Percentiles rank a stretch among this genome's conserved stretches.
Evolutionary conservation across 2,888 invertebrate genomes (phyloP).

Genomic region (Plagodis dolabraria): DNA sequence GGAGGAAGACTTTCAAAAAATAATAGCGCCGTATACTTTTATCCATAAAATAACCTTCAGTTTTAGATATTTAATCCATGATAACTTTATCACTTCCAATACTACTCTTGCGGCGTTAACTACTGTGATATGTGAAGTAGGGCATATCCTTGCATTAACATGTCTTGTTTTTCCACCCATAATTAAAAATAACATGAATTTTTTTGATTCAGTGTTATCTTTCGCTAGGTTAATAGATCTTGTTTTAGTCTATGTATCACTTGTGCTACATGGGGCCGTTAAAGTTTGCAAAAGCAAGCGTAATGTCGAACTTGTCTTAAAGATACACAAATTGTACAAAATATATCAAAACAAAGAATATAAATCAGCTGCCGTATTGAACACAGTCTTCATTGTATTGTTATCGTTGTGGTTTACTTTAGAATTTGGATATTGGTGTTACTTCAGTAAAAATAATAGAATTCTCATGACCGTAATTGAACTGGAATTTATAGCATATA

Average conservation of each 20-base stretch:
- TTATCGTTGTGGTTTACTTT: background rate
- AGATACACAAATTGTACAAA: conserved; percentile 4
- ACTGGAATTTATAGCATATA: background rate
- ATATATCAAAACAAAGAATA: background rate
- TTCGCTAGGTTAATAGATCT: too few relatives aligned
- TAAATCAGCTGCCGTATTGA: background rate
- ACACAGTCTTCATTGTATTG: background rate
- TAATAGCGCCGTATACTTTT: background rate
- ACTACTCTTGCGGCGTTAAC: background rate
- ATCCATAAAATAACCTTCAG: conserved; percentile 1
- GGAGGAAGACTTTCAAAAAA: conserved; percentile 1
- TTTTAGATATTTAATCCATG: conserved; percentile 1
- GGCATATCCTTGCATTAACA: too few relatives aligned
- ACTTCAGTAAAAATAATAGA: background rate
- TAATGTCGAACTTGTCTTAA: conserved; percentile 1
- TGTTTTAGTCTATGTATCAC: too few relatives aligned
- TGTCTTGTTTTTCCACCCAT: too few relatives aligned
- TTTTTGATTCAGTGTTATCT: too few relatives aligned
- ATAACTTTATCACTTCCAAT: conserved; percentile 7
- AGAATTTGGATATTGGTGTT: background rate
- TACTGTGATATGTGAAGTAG: too few relatives aligned
- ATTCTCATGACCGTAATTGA: background rate
- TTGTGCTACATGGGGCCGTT: background rate
- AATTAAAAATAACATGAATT: too few relatives aligned
- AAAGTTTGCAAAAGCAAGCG: background rate